A percentile compares a stretch with the other conserved stretches of the same genome.
Evolutionary conservation across 2,888 invertebrate species (phyloP).

Genomic region (Aquatica leii): DNA sequence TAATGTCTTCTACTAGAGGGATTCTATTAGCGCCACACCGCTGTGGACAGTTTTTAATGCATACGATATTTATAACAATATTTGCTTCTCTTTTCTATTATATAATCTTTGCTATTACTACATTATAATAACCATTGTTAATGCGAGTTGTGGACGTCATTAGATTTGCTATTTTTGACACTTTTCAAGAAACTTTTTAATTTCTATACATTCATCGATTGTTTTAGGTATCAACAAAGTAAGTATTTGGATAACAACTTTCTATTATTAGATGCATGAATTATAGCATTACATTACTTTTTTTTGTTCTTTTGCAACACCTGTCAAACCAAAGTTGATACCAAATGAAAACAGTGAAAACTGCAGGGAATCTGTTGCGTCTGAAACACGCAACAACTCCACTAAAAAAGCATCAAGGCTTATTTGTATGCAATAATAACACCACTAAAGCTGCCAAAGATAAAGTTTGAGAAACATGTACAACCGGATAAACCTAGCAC

Average conservation of each 20-base stretch:
- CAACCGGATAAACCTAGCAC: conserved; percentile 20
- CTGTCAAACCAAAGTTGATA: conserved; percentile 23
- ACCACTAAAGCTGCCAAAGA: conserved; percentile 35
- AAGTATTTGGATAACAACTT: not conserved
- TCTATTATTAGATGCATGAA: not conserved
- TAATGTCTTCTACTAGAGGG: too few relatives aligned
- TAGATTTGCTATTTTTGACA: too few relatives aligned
- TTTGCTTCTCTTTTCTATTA: too few relatives aligned
- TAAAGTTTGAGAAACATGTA: conserved; percentile 10
- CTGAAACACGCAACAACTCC: conserved; percentile 17
- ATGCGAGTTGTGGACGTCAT: too few relatives aligned
- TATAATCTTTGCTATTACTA: too few relatives aligned
- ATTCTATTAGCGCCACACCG: too few relatives aligned
- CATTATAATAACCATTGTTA: too few relatives aligned
- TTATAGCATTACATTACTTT: conserved; percentile 1
- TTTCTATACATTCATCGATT: conserved; percentile 27
- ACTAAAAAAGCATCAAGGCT: conserved; percentile 21
- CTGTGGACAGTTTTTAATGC: too few relatives aligned
- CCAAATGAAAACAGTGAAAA: conserved; percentile 25
- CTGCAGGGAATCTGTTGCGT: conserved; percentile 13
- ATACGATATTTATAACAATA: too few relatives aligned
- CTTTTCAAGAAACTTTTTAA: conserved; percentile 14
- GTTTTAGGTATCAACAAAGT: conserved; percentile 16
- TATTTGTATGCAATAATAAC: conserved; percentile 7
- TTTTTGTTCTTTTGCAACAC: conserved; percentile 31